phyloP scores from a whole-genome alignment of 2,797 vertebrate species.

The Pantherophis vulpinus region DNA sequence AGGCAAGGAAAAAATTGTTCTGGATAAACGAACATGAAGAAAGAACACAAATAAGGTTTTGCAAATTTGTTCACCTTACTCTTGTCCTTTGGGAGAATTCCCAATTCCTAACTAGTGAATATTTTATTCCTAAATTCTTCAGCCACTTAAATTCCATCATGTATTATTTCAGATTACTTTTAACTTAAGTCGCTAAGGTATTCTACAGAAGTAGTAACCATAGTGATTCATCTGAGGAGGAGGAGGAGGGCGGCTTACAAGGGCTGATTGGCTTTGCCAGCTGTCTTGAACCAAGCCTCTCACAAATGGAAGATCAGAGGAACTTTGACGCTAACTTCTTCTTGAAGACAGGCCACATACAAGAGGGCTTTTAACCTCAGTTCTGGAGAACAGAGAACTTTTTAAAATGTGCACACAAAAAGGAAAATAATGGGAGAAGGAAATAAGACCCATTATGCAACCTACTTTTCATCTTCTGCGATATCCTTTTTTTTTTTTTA shows the following conservation, averaged over 20 bases:
- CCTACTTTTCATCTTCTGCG: neutral
- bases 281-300: neutral
- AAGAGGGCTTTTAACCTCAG: neutral
- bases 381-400: neutral
- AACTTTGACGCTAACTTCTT: neutral
- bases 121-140: neutral
- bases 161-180: neutral
- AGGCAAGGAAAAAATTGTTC: neutral
- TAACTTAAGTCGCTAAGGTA: neutral
- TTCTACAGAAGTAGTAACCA: neutral
- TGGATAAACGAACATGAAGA: neutral
- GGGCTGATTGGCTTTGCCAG: neutral
- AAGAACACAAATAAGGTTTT: neutral
- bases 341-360: neutral
- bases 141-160: neutral
- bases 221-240: neutral
- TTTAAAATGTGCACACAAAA: neutral
- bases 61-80: neutral
- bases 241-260: neutral
- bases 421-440: neutral
- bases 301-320: neutral
- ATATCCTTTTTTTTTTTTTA: neutral
- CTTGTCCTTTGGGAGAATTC: neutral
- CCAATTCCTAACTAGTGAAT: neutral
- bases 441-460: neutral